A percentile compares a stretch with the other conserved stretches of the same genome.
These are phyloP conservation scores for Montipora capitata DNA, from an alignment of 92 coral and sea anemone species.

Conservation along the genomic window DNA sequence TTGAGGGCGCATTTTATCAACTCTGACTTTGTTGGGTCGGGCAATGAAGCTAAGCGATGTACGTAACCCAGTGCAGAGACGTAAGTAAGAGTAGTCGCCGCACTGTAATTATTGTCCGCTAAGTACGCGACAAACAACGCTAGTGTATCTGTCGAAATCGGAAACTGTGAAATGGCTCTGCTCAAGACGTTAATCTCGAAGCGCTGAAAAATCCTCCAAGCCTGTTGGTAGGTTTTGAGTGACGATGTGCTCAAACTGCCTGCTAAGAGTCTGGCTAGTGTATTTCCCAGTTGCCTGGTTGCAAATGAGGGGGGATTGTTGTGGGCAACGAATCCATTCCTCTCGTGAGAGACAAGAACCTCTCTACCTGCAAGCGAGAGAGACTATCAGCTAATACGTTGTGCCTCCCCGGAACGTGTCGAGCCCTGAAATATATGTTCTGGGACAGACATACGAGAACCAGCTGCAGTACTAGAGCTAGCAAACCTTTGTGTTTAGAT, in stretches of 20 bases:
- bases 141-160: conserved; percentile 2
- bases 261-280: conserved; percentile 8
- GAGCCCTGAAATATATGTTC: conserved; percentile 52
- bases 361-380: conserved; percentile 49
- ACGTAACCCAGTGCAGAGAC: conserved; percentile 31
- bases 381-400: conserved; percentile 26
- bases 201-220: conserved; percentile 27
- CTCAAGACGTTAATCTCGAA: background rate
- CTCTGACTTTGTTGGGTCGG: conserved; percentile 8
- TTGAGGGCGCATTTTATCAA: conserved; percentile 32
- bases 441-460: conserved; percentile 47
- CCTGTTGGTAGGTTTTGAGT: conserved; percentile 22
- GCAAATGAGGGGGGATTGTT: conserved; percentile 24
- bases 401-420: conserved; percentile 37
- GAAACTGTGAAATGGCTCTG: background rate
- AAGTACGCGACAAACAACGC: conserved; percentile 45
- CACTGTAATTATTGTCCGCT: conserved; percentile 12
- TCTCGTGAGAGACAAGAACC: conserved; percentile 17
- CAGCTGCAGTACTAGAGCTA: conserved; percentile 24
- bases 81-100: conserved; percentile 41
- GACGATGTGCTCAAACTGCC: conserved; percentile 33
- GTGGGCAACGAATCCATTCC: background rate
- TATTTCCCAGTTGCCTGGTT: conserved; percentile 52
- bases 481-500: conserved; percentile 32
- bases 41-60: conserved; percentile 46